Evolutionary conservation across 2,113 vertebrate genomes (phyloP).

Genomic region (Malaclemys terrapin): DNA sequence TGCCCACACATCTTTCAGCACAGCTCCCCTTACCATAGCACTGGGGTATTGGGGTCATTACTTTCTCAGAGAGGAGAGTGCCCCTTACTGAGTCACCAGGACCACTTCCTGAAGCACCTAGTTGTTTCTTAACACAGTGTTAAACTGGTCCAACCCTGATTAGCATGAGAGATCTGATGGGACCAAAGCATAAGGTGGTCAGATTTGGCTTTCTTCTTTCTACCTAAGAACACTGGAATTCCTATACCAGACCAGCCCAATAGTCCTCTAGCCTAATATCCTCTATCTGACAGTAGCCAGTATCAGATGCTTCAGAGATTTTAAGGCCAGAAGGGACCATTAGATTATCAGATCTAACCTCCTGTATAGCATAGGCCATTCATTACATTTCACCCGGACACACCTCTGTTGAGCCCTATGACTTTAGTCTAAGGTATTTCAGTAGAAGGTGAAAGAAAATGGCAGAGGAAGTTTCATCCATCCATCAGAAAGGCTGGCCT

Average conservation of each 20-base stretch:
- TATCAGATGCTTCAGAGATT: background rate
- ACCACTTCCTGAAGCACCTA: slow-evolving; percentile 2
- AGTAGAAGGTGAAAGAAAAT: background rate
- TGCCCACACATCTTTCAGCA: background rate
- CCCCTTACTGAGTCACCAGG: slow-evolving; percentile 26
- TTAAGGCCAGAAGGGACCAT: background rate
- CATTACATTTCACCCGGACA: background rate
- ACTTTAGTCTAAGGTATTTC: background rate
- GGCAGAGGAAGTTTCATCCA: background rate
- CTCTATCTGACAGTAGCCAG: background rate
- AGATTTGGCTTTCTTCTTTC: slow-evolving; percentile 11
- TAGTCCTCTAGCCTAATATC: slow-evolving; percentile 13
- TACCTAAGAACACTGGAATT: background rate
- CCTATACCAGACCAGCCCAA: background rate
- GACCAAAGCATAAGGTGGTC: background rate
- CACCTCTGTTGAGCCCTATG: background rate
- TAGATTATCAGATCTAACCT: background rate
- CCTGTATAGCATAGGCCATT: background rate
- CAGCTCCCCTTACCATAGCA: background rate
- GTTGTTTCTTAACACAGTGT: background rate
- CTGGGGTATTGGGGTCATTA: background rate
- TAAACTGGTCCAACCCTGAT: slow-evolving; percentile 35
- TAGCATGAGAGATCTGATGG: background rate
- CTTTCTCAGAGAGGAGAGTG: background rate
- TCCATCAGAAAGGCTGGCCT: background rate